These are phyloP conservation scores for Pomatostomus ruficeps DNA, from an alignment of 2,113 vertebrate species.

Conservation along the genomic window DNA sequence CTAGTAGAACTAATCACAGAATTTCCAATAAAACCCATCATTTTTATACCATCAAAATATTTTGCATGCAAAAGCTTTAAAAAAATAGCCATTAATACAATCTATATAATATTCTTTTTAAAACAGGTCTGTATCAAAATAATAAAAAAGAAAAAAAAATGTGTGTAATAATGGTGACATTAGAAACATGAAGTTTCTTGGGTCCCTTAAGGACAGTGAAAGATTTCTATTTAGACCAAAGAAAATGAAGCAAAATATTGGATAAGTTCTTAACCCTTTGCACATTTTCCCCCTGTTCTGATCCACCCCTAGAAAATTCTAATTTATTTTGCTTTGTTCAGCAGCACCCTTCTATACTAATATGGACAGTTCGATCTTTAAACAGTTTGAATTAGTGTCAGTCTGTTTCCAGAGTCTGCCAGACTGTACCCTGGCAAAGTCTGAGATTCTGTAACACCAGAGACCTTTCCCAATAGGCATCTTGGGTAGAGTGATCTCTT, in stretches of 20 bases:
- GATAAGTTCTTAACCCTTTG: not conserved
- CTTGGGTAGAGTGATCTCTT: not conserved
- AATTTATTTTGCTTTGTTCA: not conserved
- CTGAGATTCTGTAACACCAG: not conserved
- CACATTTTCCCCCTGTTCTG: not conserved
- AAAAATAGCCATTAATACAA: not conserved
- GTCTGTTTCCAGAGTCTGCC: not conserved
- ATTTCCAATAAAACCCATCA: not conserved
- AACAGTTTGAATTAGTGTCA: not conserved
- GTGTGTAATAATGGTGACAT: not conserved
- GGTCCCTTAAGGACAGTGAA: not conserved
- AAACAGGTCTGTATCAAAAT: not conserved
- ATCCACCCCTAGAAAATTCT: not conserved
- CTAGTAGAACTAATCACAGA: not conserved
- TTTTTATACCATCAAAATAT: not conserved
- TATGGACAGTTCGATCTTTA: not conserved
- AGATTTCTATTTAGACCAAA: not conserved
- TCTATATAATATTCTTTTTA: not conserved
- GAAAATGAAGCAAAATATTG: not conserved
- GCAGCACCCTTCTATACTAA: not conserved
- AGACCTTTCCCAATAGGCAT: not conserved
- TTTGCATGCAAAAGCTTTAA: not conserved
- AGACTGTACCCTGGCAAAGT: not conserved
- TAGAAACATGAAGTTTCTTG: not conserved
- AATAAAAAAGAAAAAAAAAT: not conserved